phyloP scores from a whole-genome alignment of 2,797 vertebrate genomes.

The Syngnathus acus region DNA sequence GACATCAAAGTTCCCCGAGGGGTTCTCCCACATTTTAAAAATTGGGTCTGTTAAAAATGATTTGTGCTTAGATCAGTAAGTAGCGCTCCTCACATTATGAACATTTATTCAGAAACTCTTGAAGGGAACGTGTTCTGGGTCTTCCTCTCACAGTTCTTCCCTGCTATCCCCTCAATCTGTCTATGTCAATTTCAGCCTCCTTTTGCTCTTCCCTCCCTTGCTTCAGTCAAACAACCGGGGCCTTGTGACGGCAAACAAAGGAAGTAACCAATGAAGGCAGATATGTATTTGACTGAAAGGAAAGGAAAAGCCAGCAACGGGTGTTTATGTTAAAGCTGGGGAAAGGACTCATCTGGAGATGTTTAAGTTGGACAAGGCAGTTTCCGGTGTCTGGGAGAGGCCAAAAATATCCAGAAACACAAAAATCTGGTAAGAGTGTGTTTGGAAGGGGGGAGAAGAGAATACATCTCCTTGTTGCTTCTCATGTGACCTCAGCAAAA shows the following conservation, averaged over 20 bases:
- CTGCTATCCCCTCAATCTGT: background rate
- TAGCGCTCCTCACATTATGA: background rate
- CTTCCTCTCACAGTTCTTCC: conserved; percentile 12
- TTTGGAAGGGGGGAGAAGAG: conserved; percentile 21
- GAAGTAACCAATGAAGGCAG: conserved; percentile 64
- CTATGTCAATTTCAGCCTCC: conserved; percentile 17
- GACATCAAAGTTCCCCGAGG: no score
- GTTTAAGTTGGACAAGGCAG: conserved; percentile 72
- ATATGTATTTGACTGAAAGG: conserved; percentile 45
- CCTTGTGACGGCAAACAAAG: conserved; percentile 61
- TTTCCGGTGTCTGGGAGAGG: conserved; percentile 67
- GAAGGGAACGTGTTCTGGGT: conserved; percentile 7
- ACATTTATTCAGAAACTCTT: conserved; percentile 10
- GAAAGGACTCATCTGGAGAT: conserved; percentile 69
- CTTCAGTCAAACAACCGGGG: conserved; percentile 53
- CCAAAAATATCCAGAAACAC: conserved; percentile 64
- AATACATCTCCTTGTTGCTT: conserved; percentile 46
- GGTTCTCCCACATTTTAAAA: no score
- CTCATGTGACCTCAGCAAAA: conserved; percentile 51
- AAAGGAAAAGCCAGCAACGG: conserved; percentile 30
- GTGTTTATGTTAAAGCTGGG: conserved; percentile 54
- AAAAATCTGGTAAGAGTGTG: conserved; percentile 42
- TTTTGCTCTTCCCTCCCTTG: conserved; percentile 14
- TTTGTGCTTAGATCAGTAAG: background rate
- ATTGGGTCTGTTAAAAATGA: no score